These are phyloP conservation scores for Tetramorium parvispinum DNA, from an alignment of 1,140 invertebrate genomes.

Conservation along the genomic window DNA sequence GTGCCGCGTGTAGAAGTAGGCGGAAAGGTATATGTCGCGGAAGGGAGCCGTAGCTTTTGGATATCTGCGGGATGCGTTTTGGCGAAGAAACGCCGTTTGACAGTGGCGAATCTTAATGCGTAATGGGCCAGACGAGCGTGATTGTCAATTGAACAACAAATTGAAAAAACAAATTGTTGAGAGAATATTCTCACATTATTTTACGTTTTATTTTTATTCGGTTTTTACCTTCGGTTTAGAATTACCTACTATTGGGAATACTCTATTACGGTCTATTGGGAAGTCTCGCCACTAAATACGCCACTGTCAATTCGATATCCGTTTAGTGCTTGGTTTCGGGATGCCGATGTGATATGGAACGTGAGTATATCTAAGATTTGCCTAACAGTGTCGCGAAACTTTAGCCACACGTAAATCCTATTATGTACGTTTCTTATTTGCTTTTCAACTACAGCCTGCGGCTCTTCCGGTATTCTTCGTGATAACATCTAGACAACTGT, in stretches of 20 bases:
- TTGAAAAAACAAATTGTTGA: background rate
- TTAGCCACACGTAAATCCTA: constrained; percentile 31
- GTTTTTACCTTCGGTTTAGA: background rate
- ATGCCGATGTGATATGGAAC: constrained; percentile 7
- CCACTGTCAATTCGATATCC: background rate
- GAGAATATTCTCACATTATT: background rate
- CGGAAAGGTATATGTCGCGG: constrained; percentile 49
- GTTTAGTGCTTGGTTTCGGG: constrained; percentile 18
- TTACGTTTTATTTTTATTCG: background rate
- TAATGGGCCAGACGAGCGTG: background rate
- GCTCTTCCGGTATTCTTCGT: constrained; percentile 6
- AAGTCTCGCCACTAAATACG: background rate
- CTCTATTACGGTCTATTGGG: too few relatives aligned
- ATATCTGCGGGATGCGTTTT: constrained; percentile 34
- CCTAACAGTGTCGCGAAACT: constrained; percentile 20
- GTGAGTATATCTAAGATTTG: background rate
- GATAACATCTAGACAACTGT: constrained; percentile 27
- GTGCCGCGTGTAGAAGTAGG: constrained; percentile 51
- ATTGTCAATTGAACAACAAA: too few relatives aligned
- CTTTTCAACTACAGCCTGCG: background rate
- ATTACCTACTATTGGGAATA: background rate
- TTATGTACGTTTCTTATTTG: constrained; percentile 26
- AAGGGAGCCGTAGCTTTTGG: constrained; percentile 18
- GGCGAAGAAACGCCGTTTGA: constrained; percentile 4
- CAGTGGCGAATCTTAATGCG: background rate